These are phyloP conservation scores for Coenonympha glycerion DNA, from an alignment of 2,888 invertebrate genomes.

Conservation along the genomic window DNA sequence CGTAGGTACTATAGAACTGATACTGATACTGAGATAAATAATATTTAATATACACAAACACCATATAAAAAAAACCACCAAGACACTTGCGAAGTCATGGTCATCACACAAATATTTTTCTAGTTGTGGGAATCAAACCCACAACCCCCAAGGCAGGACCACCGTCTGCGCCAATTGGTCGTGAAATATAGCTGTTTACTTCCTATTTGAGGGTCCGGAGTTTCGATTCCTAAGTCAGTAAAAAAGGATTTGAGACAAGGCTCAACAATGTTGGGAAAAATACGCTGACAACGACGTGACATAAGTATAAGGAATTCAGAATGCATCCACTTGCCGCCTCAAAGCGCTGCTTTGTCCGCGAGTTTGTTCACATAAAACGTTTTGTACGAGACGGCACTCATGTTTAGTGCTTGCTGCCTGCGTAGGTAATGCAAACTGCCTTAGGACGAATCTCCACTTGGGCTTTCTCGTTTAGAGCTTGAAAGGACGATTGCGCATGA, in stretches of 20 bases:
- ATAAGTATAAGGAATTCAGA: conserved; percentile 25
- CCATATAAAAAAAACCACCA: no score
- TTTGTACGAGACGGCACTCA: conserved; percentile 22
- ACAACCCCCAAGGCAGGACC: no score
- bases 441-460: conserved; percentile 22
- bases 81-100: no score
- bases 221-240: no score
- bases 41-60: no score
- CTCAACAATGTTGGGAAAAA: conserved; percentile 11
- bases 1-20: no score
- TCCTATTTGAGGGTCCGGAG: not conserved
- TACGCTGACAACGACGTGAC: conserved; percentile 16
- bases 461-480: conserved; percentile 1
- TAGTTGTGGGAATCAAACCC: no score
- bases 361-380: conserved; percentile 26
- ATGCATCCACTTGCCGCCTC: conserved; percentile 26
- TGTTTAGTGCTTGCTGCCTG: conserved; percentile 23
- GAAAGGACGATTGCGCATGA: not conserved
- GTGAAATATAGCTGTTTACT: no score
- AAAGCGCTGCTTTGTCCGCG: conserved; percentile 25
- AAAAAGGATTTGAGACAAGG: no score
- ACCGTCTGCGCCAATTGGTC: no score
- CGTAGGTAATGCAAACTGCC: conserved; percentile 22
- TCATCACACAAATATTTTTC: no score
- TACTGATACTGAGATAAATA: no score